Evolutionary conservation across 1,140 invertebrate genomes (phyloP).

Genomic region (Schlechtendalia chinensis): DNA sequence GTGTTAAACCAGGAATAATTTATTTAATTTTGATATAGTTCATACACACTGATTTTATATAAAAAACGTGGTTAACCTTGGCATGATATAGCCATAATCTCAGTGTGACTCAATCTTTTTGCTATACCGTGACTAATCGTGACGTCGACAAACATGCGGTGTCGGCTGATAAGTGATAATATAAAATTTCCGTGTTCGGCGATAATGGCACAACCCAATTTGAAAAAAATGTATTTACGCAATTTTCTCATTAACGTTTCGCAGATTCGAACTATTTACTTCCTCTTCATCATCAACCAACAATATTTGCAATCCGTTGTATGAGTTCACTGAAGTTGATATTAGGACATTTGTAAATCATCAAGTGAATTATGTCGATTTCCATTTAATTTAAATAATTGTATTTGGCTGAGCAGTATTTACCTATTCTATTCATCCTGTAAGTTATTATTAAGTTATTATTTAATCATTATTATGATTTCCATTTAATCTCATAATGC

Average conservation of each 20-base stretch:
- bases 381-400: neutral
- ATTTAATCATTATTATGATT: too few species aligned
- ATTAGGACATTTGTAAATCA: neutral
- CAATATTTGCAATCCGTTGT: neutral
- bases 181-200: slow-evolving; percentile 4
- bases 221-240: neutral
- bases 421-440: neutral
- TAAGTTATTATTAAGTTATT: neutral
- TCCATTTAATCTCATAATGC: too few species aligned
- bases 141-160: slow-evolving; percentile 34
- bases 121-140: neutral
- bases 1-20: too few species aligned
- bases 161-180: slow-evolving; percentile 14
- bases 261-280: neutral
- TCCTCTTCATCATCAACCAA: neutral
- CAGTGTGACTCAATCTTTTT: too few species aligned
- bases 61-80: slow-evolving; percentile 32
- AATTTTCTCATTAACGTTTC: neutral
- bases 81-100: too few species aligned
- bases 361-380: neutral
- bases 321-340: neutral
- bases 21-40: too few species aligned
- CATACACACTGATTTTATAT: too few species aligned
- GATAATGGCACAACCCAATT: slow-evolving; percentile 13
- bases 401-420: neutral